Percentiles rank a stretch among this genome's conserved stretches.
Evolutionary conservation across 2,113 vertebrate species (phyloP).

Genomic region (Camarhynchus parvulus): DNA sequence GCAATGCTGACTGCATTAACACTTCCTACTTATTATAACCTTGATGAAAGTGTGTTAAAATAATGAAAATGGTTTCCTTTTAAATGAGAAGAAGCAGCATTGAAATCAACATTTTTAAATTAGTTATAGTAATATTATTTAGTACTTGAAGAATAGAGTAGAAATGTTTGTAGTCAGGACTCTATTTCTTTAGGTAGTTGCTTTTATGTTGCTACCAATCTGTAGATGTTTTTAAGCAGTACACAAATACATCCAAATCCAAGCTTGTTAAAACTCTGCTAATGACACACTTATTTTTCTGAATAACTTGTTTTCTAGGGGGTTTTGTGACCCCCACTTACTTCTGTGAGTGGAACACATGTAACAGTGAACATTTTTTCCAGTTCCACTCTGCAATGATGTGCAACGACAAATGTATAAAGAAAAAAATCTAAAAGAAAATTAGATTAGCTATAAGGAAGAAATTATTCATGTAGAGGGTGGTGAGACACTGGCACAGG

Average conservation of each 20-base stretch:
- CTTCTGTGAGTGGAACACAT: not conserved
- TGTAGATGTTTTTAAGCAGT: not conserved
- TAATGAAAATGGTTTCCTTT: not conserved
- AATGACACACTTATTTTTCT: not conserved
- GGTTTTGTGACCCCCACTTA: not conserved
- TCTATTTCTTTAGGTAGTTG: not conserved
- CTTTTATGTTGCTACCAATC: not conserved
- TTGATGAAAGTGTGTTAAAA: not conserved
- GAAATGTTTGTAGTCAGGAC: not conserved
- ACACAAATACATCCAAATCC: not conserved
- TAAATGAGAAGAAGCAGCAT: not conserved
- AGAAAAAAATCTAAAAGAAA: not conserved
- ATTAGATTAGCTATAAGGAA: not conserved
- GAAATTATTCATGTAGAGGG: not conserved
- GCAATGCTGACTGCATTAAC: not conserved
- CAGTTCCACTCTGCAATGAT: not conserved
- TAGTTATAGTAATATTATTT: not conserved
- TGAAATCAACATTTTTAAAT: not conserved
- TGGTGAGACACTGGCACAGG: not conserved
- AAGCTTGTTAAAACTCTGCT: not conserved
- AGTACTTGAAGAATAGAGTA: not conserved
- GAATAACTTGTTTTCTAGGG: not conserved
- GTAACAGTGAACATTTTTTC: not conserved
- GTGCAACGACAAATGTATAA: accelerated
- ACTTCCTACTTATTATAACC: not conserved